Evolutionary conservation across 2,797 vertebrate genomes (phyloP).

Genomic region (Trematomus bernacchii): DNA sequence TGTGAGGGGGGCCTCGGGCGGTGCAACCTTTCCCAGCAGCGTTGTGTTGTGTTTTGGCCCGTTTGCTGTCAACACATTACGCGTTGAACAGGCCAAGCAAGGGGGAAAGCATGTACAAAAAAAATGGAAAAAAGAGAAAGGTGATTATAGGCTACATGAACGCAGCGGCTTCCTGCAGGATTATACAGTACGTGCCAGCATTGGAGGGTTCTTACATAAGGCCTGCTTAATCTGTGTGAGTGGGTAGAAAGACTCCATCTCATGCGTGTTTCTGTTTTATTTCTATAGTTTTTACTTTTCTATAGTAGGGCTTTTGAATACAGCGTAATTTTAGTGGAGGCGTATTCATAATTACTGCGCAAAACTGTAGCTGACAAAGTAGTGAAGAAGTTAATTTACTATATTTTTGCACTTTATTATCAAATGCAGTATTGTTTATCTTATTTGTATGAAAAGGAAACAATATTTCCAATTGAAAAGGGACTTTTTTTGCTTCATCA

Average conservation of each 20-base stretch:
- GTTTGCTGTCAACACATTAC: constrained; percentile 49
- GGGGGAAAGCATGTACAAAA: constrained; percentile 9
- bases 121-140: constrained; percentile 35
- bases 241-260: constrained; percentile 41
- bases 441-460: neutral
- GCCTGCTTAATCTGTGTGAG: constrained; percentile 69
- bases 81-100: constrained; percentile 32
- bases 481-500: neutral
- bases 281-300: constrained; percentile 17
- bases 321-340: neutral
- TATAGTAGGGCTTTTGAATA: neutral
- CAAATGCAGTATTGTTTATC: neutral
- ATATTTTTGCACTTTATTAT: neutral
- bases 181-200: constrained; percentile 63
- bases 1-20: constrained; percentile 53
- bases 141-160: constrained; percentile 63
- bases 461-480: neutral
- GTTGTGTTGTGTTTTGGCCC: no score
- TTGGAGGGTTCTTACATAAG: constrained; percentile 69
- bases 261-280: constrained; percentile 19
- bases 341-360: neutral
- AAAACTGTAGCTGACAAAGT: neutral
- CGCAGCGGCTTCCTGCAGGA: constrained; percentile 61
- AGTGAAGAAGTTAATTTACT: constrained; percentile 5
- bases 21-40: constrained; percentile 25